Conservation (phyloP, 2,888 invertebrate genomes). For the Hetaerina titia region DNA sequence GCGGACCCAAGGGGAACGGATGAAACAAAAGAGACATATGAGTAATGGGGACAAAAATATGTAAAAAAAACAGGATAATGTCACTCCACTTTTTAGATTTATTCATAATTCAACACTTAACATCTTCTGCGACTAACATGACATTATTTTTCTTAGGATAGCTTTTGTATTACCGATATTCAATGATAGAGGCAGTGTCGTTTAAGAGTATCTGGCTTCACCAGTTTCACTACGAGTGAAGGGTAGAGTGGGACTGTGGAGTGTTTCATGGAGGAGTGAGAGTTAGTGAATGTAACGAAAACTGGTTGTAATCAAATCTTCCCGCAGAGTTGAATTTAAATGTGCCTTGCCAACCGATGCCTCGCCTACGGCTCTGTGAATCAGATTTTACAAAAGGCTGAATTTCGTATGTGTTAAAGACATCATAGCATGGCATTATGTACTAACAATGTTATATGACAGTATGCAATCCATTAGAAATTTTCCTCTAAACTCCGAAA, state of each 20-base stretch:
- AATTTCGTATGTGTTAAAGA: neutral
- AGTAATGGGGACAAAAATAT: neutral
- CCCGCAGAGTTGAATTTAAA: neutral
- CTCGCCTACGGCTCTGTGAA: neutral
- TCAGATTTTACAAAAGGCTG: neutral
- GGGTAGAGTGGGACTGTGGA: too few species aligned
- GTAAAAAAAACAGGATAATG: neutral
- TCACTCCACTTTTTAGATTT: neutral
- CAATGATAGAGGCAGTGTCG: too few species aligned
- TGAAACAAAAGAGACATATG: slow-evolving; percentile 13
- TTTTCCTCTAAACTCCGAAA: neutral
- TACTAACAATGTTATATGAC: neutral
- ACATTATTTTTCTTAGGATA: neutral
- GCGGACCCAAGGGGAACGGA: slow-evolving; percentile 44
- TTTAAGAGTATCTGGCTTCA: neutral
- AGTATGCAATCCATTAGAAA: neutral
- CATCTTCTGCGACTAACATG: neutral
- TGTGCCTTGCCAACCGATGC: neutral
- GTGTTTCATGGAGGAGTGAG: neutral
- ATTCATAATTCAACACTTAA: neutral
- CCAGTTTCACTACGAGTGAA: neutral
- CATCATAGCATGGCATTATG: neutral
- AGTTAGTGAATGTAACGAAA: neutral
- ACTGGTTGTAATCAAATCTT: neutral
- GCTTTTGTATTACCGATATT: too few species aligned